These are phyloP conservation scores for Stictocephala bisonia DNA, from an alignment of 2,888 invertebrate genomes.

Conservation along the genomic window DNA sequence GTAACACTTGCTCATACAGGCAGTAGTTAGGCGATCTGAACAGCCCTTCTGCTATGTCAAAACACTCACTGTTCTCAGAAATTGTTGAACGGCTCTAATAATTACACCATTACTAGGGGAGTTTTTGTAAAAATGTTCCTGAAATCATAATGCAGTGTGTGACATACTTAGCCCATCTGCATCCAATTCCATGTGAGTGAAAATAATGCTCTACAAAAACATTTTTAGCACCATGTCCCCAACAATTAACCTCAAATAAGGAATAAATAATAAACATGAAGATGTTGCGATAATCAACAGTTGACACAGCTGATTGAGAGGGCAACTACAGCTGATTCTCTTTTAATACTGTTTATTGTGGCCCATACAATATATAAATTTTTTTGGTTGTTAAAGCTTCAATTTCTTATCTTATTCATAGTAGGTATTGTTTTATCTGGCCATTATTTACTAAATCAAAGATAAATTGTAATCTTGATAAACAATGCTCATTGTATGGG, in stretches of 20 bases:
- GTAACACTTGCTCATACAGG: slow-evolving; percentile 2
- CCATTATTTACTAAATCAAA: too few relatives aligned
- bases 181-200: slow-evolving; percentile 23
- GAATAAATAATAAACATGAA: slow-evolving; percentile 15
- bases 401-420: too few relatives aligned
- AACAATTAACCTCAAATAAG: slow-evolving; percentile 18
- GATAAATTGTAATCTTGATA: too few relatives aligned
- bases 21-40: too few relatives aligned
- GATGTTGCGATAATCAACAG: neutral
- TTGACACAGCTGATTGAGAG: slow-evolving; percentile 15
- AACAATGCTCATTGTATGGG: too few relatives aligned
- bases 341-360: slow-evolving; percentile 17
- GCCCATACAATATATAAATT: neutral
- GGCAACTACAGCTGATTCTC: slow-evolving; percentile 10
- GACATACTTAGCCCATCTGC: slow-evolving; percentile 5
- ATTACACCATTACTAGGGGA: slow-evolving; percentile 24
- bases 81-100: neutral
- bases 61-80: too few relatives aligned
- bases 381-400: neutral
- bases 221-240: slow-evolving; percentile 5
- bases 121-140: slow-evolving; percentile 15
- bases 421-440: too few relatives aligned
- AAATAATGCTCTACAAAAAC: slow-evolving; percentile 29
- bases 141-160: slow-evolving; percentile 29
- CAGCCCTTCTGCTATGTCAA: too few relatives aligned